Evolutionary conservation across 2,113 vertebrate genomes (phyloP).

Genomic region (Trichomycterus rosablanca): DNA sequence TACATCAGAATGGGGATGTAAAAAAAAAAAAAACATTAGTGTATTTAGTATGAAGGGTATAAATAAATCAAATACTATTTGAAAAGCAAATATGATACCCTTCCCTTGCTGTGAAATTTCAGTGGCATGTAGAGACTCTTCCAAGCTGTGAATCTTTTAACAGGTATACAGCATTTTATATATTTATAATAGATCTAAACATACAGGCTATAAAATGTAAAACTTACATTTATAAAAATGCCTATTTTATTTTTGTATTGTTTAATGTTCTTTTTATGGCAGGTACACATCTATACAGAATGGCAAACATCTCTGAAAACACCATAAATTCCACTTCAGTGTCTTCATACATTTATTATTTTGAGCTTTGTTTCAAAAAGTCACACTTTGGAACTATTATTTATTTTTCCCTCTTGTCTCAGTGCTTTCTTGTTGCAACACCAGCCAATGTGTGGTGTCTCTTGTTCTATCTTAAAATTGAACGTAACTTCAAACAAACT

Average conservation of each 20-base stretch:
- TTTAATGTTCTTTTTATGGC: neutral
- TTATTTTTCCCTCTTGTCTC: neutral
- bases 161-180: neutral
- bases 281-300: neutral
- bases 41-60: no score
- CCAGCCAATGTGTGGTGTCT: constrained; percentile 9
- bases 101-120: no score
- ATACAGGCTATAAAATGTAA: neutral
- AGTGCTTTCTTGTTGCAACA: constrained; percentile 6
- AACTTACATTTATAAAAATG: no score
- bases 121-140: no score
- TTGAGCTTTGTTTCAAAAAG: neutral
- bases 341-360: neutral
- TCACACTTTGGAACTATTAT: neutral
- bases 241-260: no score
- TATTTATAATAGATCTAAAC: no score
- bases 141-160: neutral
- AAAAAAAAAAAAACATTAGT: no score
- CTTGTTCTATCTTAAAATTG: constrained; percentile 6
- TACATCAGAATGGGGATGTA: no score
- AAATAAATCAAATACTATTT: neutral
- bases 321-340: neutral
- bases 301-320: neutral
- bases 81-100: neutral
- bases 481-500: neutral